Conservation (phyloP, 2,888 invertebrate genomes). For the Coelinius sp. region DNA sequence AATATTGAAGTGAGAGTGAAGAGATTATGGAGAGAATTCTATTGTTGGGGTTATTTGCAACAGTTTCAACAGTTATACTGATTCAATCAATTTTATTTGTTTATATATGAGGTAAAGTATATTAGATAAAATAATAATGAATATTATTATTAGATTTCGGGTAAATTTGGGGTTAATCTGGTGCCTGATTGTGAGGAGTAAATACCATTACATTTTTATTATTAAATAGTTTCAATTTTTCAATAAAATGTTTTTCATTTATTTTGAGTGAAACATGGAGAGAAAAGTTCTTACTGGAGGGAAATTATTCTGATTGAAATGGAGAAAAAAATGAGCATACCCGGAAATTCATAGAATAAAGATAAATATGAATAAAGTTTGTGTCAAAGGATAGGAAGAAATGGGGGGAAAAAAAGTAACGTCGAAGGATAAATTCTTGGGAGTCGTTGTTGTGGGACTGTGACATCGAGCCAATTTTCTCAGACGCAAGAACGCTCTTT, state of each 20-base stretch:
- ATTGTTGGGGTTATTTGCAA: background rate
- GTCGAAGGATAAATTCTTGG: background rate
- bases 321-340: background rate
- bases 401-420: background rate
- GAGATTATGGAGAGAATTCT: background rate
- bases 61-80: too few species aligned
- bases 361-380: constrained; percentile 18
- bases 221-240: too few species aligned
- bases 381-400: background rate
- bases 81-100: too few species aligned
- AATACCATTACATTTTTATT: too few species aligned
- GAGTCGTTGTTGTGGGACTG: constrained; percentile 19
- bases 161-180: too few species aligned
- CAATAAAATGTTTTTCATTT: too few species aligned
- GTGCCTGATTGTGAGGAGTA: too few species aligned
- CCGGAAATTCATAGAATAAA: background rate
- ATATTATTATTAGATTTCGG: too few species aligned
- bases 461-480: constrained; percentile 34
- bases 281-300: constrained; percentile 5
- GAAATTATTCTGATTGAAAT: background rate
- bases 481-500: background rate
- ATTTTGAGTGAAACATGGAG: too few species aligned
- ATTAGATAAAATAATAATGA: too few species aligned
- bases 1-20: constrained; percentile 3
- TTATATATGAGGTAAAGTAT: too few species aligned